phyloP scores from a whole-genome alignment of 2,888 invertebrate species.

The Drosophila leonis region DNA sequence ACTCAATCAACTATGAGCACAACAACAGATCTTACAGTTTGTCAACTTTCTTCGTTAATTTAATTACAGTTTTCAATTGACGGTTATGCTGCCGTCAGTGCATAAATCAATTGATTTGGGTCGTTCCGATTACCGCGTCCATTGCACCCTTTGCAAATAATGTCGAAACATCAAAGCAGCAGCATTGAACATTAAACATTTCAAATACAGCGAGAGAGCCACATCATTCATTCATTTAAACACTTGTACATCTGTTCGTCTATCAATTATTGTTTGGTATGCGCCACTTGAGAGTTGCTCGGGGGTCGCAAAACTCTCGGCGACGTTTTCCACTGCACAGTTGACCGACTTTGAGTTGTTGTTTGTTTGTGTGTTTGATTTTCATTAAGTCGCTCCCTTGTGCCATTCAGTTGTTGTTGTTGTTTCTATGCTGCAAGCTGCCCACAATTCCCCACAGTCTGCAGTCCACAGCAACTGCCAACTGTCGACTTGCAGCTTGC shows the following conservation, averaged over 20 bases:
- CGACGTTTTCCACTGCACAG: constrained; percentile 60
- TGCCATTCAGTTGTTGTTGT: constrained; percentile 31
- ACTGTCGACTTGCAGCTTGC: constrained; percentile 25
- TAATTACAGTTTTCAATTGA: constrained; percentile 78
- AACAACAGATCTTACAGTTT: constrained; percentile 30
- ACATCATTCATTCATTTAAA: constrained; percentile 70
- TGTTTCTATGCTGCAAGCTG: constrained; percentile 43
- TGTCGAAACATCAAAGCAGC: constrained; percentile 38
- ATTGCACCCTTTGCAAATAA: constrained; percentile 40
- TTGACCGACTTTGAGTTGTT: constrained; percentile 58
- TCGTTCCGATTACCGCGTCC: constrained; percentile 29
- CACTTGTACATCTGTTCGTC: constrained; percentile 81
- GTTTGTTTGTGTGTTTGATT: constrained; percentile 70
- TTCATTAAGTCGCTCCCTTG: constrained; percentile 75
- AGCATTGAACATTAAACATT: constrained; percentile 23
- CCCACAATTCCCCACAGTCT: constrained; percentile 36
- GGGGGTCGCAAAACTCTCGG: constrained; percentile 35
- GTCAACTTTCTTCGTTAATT: constrained; percentile 71
- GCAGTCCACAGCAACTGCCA: constrained; percentile 24
- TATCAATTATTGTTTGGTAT: constrained; percentile 72
- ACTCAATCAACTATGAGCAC: constrained; percentile 13
- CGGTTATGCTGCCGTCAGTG: too few species aligned
- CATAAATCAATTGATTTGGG: constrained; percentile 78
- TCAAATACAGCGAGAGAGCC: constrained; percentile 29
- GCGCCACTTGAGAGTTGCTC: constrained; percentile 54